phyloP scores from a whole-genome alignment of 2,797 vertebrate species.

The Lithobates sylvaticus region DNA sequence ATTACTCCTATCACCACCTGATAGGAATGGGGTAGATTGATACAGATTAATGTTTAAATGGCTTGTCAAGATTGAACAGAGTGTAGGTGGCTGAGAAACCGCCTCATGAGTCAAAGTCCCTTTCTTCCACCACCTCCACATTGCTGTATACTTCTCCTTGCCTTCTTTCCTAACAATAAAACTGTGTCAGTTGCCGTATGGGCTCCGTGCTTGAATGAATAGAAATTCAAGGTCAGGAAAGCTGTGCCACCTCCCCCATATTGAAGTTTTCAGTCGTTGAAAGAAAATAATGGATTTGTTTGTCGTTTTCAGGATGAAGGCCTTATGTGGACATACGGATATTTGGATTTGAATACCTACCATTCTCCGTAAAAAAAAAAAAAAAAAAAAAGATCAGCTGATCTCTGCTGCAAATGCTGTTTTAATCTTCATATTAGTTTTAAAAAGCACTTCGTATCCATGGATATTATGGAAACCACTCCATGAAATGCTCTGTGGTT shows the following conservation, averaged over 20 bases:
- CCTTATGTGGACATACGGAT: neutral
- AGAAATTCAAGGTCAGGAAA: conserved; percentile 35
- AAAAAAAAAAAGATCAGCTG: too few relatives aligned
- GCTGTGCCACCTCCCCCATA: neutral
- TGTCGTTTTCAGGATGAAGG: neutral
- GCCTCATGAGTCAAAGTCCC: conserved; percentile 48
- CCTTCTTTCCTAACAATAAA: conserved; percentile 11
- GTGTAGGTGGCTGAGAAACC: conserved; percentile 48
- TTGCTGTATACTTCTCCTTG: conserved; percentile 20
- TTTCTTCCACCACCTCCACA: conserved; percentile 36
- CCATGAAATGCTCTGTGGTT: too few relatives aligned
- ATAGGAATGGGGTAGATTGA: conserved; percentile 23
- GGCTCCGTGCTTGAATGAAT: neutral
- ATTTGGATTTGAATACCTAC: too few relatives aligned
- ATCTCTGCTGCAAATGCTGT: too few relatives aligned
- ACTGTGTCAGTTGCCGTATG: conserved; percentile 1
- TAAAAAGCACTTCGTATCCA: too few relatives aligned
- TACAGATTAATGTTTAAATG: conserved; percentile 26
- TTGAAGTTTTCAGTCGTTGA: conserved; percentile 8
- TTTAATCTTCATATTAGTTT: too few relatives aligned
- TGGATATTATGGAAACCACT: too few relatives aligned
- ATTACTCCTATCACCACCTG: conserved; percentile 15
- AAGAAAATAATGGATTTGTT: conserved; percentile 18
- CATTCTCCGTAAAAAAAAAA: too few relatives aligned
- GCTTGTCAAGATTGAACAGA: conserved; percentile 37